phyloP scores from a whole-genome alignment of 2,888 invertebrate species.

The Eledona agricola region DNA sequence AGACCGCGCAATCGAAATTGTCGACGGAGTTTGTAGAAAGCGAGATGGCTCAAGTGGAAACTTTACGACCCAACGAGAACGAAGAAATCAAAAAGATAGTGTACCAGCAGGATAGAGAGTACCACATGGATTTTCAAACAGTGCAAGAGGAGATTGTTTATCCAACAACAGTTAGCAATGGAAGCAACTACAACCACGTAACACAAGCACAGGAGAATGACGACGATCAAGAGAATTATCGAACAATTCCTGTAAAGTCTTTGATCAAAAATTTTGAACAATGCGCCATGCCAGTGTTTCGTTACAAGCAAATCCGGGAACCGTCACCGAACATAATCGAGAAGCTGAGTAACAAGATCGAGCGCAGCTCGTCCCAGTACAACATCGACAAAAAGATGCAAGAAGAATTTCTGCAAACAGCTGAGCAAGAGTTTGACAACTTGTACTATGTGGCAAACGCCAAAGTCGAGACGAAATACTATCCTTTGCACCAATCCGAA shows the following conservation, averaged over 20 bases:
- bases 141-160: constrained; percentile 54
- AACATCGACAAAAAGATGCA: constrained; percentile 28
- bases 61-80: constrained; percentile 50
- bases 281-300: constrained; percentile 67
- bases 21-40: constrained; percentile 40
- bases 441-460: constrained; percentile 59
- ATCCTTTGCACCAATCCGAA: constrained; percentile 52
- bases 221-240: constrained; percentile 55
- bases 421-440: constrained; percentile 57
- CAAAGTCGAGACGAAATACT: constrained; percentile 55
- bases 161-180: too few species aligned
- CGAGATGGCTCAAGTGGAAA: constrained; percentile 53
- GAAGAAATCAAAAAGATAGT: constrained; percentile 59
- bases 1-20: constrained; percentile 44
- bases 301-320: constrained; percentile 65
- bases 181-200: too few species aligned
- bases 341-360: constrained; percentile 41
- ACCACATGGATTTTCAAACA: constrained; percentile 57
- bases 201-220: constrained; percentile 2
- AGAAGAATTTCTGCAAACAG: constrained; percentile 47
- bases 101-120: constrained; percentile 57
- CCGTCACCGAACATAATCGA: constrained; percentile 56
- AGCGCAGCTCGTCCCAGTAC: constrained; percentile 15
- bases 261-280: constrained; percentile 72
- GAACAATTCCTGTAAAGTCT: constrained; percentile 61